Conservation (phyloP, 2,888 invertebrate genomes). For the Rhaphigaster nebulosa region DNA sequence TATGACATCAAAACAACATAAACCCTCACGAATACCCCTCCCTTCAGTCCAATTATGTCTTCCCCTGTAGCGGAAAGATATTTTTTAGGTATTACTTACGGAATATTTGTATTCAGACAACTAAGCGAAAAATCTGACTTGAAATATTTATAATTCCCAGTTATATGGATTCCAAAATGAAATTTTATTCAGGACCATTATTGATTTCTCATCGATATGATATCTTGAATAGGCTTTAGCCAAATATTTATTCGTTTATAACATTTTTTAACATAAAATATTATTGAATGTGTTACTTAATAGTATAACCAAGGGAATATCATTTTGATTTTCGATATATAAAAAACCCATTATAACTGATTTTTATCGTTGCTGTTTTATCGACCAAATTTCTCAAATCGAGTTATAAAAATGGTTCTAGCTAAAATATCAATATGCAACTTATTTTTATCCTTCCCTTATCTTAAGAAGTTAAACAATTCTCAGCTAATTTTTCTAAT, state of each 20-base stretch:
- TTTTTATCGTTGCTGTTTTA: neutral
- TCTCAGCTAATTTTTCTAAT: neutral
- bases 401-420: too few relatives aligned
- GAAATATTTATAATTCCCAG: neutral
- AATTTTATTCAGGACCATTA: too few relatives aligned
- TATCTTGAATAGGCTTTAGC: neutral
- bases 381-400: too few relatives aligned
- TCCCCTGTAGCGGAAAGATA: neutral
- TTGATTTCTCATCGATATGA: too few relatives aligned
- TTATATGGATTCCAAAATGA: too few relatives aligned
- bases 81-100: neutral
- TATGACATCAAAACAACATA: neutral
- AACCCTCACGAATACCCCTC: neutral
- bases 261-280: too few relatives aligned
- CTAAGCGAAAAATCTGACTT: neutral
- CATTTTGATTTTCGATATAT: too few relatives aligned
- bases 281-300: too few relatives aligned
- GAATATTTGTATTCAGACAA: neutral
- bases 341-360: neutral
- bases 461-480: neutral
- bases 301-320: too few relatives aligned
- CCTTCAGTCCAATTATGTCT: neutral
- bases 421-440: neutral
- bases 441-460: neutral
- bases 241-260: neutral